Evolutionary conservation across 2,113 vertebrate genomes (phyloP).

Genomic region (Anser brachyrhynchus): DNA sequence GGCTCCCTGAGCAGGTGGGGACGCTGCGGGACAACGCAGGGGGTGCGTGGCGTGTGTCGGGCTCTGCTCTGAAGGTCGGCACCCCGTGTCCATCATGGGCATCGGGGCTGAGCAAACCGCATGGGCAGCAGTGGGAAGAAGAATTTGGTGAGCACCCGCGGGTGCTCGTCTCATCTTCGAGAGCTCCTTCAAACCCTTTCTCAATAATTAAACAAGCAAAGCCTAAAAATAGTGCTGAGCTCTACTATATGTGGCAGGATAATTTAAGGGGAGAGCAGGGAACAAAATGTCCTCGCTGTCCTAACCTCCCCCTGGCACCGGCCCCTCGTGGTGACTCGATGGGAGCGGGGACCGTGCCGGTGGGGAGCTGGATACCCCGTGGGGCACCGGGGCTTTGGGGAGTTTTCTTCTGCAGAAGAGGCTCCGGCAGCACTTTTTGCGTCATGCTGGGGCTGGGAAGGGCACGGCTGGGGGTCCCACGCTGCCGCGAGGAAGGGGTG

Average conservation of each 20-base stretch:
- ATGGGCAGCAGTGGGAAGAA: background rate
- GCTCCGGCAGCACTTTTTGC: background rate
- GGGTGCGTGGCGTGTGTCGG: too few species aligned
- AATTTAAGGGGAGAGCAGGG: conserved; percentile 30
- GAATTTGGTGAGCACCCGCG: background rate
- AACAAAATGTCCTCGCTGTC: background rate
- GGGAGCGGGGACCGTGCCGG: rapidly evolving
- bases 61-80: background rate
- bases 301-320: background rate
- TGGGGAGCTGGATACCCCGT: background rate
- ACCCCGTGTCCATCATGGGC: background rate
- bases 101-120: background rate
- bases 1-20: too few species aligned
- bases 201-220: conserved; percentile 65
- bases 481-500: background rate
- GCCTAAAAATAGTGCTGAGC: conserved; percentile 52
- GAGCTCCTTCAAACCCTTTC: conserved; percentile 27
- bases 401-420: background rate
- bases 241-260: conserved; percentile 27
- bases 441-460: background rate
- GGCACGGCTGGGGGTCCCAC: rapidly evolving
- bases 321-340: background rate
- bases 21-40: too few species aligned
- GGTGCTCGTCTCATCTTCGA: background rate
- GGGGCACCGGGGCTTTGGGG: background rate